A percentile compares a stretch with the other conserved stretches of the same genome.
These are phyloP conservation scores for Haliclona indistincta DNA, from an alignment of 37 sponge, comb jelly and placozoan species.

Conservation along the genomic window DNA sequence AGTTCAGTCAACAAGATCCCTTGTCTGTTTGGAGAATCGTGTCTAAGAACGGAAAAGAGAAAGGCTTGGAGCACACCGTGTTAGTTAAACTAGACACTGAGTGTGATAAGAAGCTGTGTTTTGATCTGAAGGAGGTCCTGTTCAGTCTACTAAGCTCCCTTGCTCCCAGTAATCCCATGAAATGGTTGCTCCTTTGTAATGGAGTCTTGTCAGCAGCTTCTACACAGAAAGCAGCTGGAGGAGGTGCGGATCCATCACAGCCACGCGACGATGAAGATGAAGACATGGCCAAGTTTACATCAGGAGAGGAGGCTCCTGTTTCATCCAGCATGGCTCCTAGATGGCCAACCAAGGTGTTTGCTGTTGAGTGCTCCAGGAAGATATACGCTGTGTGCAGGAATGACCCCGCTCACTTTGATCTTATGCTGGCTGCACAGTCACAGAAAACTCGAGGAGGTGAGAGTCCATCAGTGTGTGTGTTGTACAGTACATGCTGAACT, in stretches of 20 bases:
- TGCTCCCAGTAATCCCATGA: slow-evolving; percentile 71
- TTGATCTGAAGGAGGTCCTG: slow-evolving; percentile 82
- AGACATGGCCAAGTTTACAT: slow-evolving; percentile 63
- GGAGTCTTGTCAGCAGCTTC: slow-evolving; percentile 63
- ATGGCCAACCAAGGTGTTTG: slow-evolving; percentile 94
- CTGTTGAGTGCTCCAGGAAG: slow-evolving; percentile 91
- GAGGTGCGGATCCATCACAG: slow-evolving; percentile 12
- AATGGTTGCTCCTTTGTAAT: slow-evolving; percentile 88
- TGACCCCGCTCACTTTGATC: slow-evolving; percentile 89
- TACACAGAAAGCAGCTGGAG: not conserved
- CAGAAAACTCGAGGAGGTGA: slow-evolving; percentile 52
- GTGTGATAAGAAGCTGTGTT: slow-evolving; percentile 54
- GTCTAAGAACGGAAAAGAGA: slow-evolving; percentile 7
- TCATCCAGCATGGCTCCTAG: slow-evolving; percentile 64
- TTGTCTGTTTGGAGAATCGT: slow-evolving; percentile 38
- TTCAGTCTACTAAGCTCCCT: slow-evolving; percentile 79
- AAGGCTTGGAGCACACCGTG: slow-evolving; percentile 61
- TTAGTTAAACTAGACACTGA: slow-evolving; percentile 80
- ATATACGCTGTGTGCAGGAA: slow-evolving; percentile 79
- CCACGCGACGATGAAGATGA: slow-evolving; percentile 81
- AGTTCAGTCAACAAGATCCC: slow-evolving; percentile 88
- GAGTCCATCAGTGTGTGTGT: not conserved
- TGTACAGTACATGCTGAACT: not conserved
- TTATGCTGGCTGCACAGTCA: slow-evolving; percentile 44
- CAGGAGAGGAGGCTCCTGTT: slow-evolving; percentile 63